Base-by-base conservation (phyloP, 1,140 invertebrate genomes). In the Archivesica marissinica region DNA sequence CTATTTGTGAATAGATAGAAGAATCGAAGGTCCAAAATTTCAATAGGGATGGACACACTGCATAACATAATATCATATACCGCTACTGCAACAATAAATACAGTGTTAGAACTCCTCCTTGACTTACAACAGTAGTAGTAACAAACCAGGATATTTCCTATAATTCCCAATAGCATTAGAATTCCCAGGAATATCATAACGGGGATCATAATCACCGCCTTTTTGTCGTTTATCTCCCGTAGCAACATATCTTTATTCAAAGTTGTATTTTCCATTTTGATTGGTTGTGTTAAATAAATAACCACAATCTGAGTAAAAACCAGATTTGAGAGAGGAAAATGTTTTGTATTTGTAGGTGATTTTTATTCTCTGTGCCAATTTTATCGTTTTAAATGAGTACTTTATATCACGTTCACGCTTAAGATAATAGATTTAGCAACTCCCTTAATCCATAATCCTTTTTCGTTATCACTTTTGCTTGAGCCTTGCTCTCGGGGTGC, bases 11-110 rank as follows among this genome's bases (percentile, higher is more conserved):
- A 91, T 47, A 76, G 81, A 74, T 78, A 88, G 2, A 86, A 86
- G 25, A 76, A 88, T 7, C 86, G 17, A 6, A 89, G 33, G 47
- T 90, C 89, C 0, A 88, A 30, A 7, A 90, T 87, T 79, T 91
- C 90, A 35, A 88, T 83, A 0, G 90, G 90, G 52, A 91, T 85
- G 0, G 86, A 79, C 15, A 90, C 7, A 35, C 47, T 6, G 59
- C 89, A 90, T 25, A 64, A 76, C 15, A 89, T 54, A 0, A 90
- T 33, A 76, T 91, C 90, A 47, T 87, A 87, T n/a, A 87, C 54
- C 2, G 89, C 88, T 44, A 91, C 75, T 17, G 80, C 68, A 11
- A 89, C 59, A 70, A 91, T 88, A 79, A 89, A 91, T 13, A 85
- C n/a, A 4, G 33, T 50, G n/a, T 85, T 86, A 6, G 86, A n/a